phyloP scores from a whole-genome alignment of 2,888 invertebrate genomes.

The Cheilosia soror region DNA sequence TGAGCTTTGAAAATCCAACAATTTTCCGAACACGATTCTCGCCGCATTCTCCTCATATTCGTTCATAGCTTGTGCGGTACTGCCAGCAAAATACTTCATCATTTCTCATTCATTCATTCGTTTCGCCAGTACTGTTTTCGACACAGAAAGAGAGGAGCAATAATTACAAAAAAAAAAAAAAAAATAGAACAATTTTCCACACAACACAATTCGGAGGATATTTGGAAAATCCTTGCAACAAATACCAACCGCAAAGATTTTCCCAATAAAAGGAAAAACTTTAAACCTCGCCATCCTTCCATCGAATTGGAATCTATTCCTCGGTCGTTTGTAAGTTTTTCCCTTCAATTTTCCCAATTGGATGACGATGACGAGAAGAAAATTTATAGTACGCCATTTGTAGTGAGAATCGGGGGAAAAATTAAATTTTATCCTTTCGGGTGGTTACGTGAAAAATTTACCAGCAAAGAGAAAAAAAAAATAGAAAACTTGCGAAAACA shows the following conservation, averaged over 20 bases:
- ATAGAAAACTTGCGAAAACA: slow-evolving; percentile 5
- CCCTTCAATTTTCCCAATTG: slow-evolving; percentile 32
- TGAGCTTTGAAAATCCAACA: slow-evolving; percentile 57
- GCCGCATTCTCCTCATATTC: slow-evolving; percentile 49
- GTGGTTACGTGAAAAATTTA: slow-evolving; percentile 27
- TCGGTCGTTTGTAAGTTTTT: slow-evolving; percentile 1
- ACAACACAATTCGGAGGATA: not conserved
- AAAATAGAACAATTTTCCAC: slow-evolving; percentile 18
- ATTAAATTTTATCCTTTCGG: slow-evolving; percentile 28
- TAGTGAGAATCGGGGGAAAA: not conserved
- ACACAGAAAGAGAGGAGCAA: slow-evolving; percentile 8
- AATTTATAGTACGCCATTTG: slow-evolving; percentile 8
- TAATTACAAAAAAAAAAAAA: not conserved
- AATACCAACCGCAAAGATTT: not conserved
- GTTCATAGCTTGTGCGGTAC: slow-evolving; percentile 55
- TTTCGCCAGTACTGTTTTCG: slow-evolving; percentile 33
- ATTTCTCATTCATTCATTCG: slow-evolving; percentile 66
- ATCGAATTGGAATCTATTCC: not conserved
- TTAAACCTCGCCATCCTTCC: not conserved
- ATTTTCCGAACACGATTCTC: slow-evolving; percentile 53
- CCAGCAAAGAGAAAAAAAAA: not conserved
- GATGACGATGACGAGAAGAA: not conserved
- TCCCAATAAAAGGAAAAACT: not conserved
- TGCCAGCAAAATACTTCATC: slow-evolving; percentile 50
- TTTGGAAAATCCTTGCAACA: not conserved